Base-by-base conservation (phyloP, 1,140 invertebrate species). In the Brachionus paranguensis region DNA sequence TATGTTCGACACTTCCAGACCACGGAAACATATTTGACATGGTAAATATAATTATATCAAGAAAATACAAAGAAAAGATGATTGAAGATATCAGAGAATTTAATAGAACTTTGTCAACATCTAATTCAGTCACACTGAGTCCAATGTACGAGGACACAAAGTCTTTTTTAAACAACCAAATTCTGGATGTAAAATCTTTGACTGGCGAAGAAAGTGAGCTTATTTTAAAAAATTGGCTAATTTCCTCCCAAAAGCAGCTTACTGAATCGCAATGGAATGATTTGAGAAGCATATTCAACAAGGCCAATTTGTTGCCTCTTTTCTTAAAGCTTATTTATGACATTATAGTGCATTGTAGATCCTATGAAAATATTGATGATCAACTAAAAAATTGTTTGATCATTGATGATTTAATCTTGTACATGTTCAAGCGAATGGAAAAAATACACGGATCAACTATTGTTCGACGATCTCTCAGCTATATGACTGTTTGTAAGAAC, bases 271-370 rank as follows among this genome's bases (percentile, higher is more conserved):
- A 97, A 87, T 96, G 94, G 95, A 92, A 94, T 65, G 88, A 96
- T 14, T 95, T 98, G 1, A 93, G 93, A 12, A 96, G 95, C 87
- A 95, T 90, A 8, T 87, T 97, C 43, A 85, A 53, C 12, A 83
- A n/a, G 12, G 45, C 55, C 6, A 93, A 92, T 17, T 24, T 70
- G 14, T 27, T 83, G 3, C 60, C 79, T 27, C 47, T 83, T n/a
- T 70, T 68, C 45, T 47, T 83, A 37, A 83, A 83, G 45, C 24
- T 83, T 12, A 65, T 83, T 45, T 83, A 60, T 47, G 79, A 83
- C 37, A 83, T 83, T 17, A n/a, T 70, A 1, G 20, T 60, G 14
- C 53, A 29, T 17, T 83, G 79, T 41, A 37, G 50, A 20, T 83
- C 79, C 3, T 83, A 45, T 50, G 79, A 83, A 47, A n/a, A 20